These are phyloP conservation scores for Potorous gilbertii DNA, from an alignment of 2,797 vertebrate genomes.

Conservation along the genomic window DNA sequence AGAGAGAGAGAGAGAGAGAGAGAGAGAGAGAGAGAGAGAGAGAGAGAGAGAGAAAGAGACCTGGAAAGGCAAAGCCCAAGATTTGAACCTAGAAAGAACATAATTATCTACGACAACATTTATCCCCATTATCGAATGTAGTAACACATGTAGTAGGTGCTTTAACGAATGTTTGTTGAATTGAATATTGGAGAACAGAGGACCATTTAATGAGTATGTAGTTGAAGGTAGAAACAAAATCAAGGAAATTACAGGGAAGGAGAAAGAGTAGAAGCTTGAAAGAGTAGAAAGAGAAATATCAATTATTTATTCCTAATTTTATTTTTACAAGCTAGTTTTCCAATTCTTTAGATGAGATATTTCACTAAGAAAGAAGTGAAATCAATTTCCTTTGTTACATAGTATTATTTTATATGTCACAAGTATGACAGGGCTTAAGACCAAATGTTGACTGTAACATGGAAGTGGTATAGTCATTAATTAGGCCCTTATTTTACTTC, in stretches of 20 bases:
- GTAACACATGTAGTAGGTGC: fast-evolving
- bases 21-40: neutral
- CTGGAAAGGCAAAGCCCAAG: neutral
- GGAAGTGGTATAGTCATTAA: neutral
- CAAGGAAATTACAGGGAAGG: neutral
- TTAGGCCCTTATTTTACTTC: neutral
- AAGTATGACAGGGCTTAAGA: neutral
- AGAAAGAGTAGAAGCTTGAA: neutral
- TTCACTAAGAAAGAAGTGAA: neutral
- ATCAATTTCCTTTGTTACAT: neutral
- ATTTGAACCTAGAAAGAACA: neutral
- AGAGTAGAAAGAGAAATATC: neutral
- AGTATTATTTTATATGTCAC: neutral
- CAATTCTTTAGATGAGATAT: neutral
- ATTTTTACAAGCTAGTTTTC: conserved; percentile 10
- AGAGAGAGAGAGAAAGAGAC: neutral
- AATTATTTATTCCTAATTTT: neutral
- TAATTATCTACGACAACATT: neutral
- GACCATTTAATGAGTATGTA: neutral
- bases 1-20: too few species aligned
- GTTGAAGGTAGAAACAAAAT: neutral
- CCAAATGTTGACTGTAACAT: neutral
- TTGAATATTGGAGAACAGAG: too few species aligned
- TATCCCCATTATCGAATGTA: neutral
- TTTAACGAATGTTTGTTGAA: neutral